Base-by-base conservation (phyloP, 2,113 vertebrate species). In the Mustela lutreola region DNA sequence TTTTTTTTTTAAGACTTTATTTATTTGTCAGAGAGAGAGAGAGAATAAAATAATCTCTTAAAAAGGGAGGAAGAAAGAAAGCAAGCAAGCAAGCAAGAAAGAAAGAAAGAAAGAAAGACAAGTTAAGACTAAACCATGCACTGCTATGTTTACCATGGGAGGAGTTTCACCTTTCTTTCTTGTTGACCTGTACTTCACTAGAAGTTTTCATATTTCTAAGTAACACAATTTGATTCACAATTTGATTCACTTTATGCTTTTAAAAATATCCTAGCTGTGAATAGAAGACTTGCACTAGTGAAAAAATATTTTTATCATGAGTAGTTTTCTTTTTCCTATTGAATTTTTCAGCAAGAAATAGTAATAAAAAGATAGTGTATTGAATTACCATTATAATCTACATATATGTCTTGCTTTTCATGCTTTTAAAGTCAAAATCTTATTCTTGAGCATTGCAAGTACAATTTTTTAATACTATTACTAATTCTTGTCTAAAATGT, bases 391-490 rank as follows among this genome's bases (percentile, higher is more conserved):
- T 60, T 58, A 33, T 1, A 92, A 21, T 80, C 6, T 73, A 48
- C 3, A 39, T 4, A 15, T n/a, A 18, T 22, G 4, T 53, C 2
- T 85, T 53, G 11, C 0, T 14, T 84, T 63, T 78, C 19, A 39
- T 71, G 11, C 8, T 79, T 63, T 75, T 79, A 83, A 48, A 84
- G 28, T 53, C 12, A 94, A 18, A 50, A 16, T 58, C 88, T 71
- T 78, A 87, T 53, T 97, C 11, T 80, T 65, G 31, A 63, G 4
- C 1, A 89, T 82, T 82, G 5, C 48, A 95, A 97, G 81, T 73
- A 86, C 6, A 87, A 81, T 85, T 18, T 0, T 73, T 76, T 67
- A 39, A 48, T 19, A 71, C 86, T 24, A 48, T 86, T 6, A 94
- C n/a, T 94, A 63, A 33, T 87, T 81, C 90, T 94, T 94, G 1